A percentile compares a stretch with the other conserved stretches of the same genome.
Conservation (phyloP, 1,140 invertebrate species). For the Cherax quadricarinatus region DNA sequence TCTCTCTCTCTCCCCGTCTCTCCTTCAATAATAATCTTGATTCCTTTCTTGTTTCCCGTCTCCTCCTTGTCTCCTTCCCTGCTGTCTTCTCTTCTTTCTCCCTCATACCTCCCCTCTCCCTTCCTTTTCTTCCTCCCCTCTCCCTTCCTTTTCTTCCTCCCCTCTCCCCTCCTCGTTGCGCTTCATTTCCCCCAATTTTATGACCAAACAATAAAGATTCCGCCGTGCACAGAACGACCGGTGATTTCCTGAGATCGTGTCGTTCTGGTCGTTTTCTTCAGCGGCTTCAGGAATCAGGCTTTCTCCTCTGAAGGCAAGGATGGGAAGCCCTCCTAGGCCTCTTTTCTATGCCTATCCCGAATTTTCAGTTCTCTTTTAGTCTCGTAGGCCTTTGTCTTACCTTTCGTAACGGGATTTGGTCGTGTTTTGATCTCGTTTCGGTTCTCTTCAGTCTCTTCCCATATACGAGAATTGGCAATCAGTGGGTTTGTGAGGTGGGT, state of each 20-base stretch:
- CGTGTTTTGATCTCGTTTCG: not conserved
- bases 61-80: too few species aligned
- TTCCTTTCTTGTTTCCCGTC: too few species aligned
- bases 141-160: not conserved
- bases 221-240: conserved; percentile 37
- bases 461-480: not conserved
- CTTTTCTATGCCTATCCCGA: not conserved
- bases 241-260: conserved; percentile 23
- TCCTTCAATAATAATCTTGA: too few species aligned
- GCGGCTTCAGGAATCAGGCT: not conserved
- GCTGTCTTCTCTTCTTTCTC: not conserved
- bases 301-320: not conserved
- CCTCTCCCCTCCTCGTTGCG: conserved; percentile 6
- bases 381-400: conserved; percentile 17
- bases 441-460: too few species aligned
- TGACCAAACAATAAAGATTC: conserved; percentile 51
- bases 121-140: not conserved
- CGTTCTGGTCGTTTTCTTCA: too few species aligned
- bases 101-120: not conserved
- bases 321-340: not conserved
- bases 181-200: conserved; percentile 54
- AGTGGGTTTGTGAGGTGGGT: not conserved
- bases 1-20: too few species aligned
- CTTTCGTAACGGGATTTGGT: conserved; percentile 17
- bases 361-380: not conserved